Evolutionary conservation across 2,113 vertebrate species (phyloP).

Genomic region (Pseudolaguvia tuberculata): DNA sequence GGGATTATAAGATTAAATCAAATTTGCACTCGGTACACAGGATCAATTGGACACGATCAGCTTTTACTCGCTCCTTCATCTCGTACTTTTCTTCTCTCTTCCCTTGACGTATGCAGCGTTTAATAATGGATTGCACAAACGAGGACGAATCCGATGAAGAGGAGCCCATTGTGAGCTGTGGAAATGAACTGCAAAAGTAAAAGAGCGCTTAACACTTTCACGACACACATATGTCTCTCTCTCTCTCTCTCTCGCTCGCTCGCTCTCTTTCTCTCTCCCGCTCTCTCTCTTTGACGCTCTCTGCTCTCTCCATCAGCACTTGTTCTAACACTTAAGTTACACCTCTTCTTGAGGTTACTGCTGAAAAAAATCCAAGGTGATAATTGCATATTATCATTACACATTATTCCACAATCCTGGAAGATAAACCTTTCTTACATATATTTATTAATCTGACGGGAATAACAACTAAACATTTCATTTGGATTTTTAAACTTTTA

Average conservation of each 20-base stretch:
- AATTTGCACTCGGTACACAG: conserved; percentile 56
- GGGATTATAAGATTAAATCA: conserved; percentile 65
- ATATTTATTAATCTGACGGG: conserved; percentile 78
- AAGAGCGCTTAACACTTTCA: conserved; percentile 49
- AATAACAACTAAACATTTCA: conserved; percentile 36
- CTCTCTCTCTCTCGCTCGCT: conserved; percentile 32
- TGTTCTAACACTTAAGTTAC: conserved; percentile 55
- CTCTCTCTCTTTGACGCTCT: conserved; percentile 34
- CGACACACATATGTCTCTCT: conserved; percentile 42
- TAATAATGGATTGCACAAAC: conserved; percentile 40
- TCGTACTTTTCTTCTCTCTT: conserved; percentile 15
- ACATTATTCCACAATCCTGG: conserved; percentile 82
- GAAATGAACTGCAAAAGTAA: conserved; percentile 49
- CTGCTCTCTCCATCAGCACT: conserved; percentile 48
- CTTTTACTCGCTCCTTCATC: conserved; percentile 43
- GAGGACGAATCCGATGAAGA: conserved; percentile 47
- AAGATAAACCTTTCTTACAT: conserved; percentile 74
- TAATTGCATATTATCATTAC: conserved; percentile 93
- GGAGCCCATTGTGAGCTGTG: conserved; percentile 41
- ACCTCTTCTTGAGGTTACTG: conserved; percentile 60
- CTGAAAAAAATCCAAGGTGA: conserved; percentile 84
- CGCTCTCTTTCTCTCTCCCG: conserved; percentile 33
- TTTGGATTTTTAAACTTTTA: conserved; percentile 25
- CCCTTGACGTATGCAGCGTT: conserved; percentile 16
- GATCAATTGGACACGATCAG: conserved; percentile 60